phyloP scores from a whole-genome alignment of 2,797 vertebrate genomes.

The Melanotaenia trifasciata region DNA sequence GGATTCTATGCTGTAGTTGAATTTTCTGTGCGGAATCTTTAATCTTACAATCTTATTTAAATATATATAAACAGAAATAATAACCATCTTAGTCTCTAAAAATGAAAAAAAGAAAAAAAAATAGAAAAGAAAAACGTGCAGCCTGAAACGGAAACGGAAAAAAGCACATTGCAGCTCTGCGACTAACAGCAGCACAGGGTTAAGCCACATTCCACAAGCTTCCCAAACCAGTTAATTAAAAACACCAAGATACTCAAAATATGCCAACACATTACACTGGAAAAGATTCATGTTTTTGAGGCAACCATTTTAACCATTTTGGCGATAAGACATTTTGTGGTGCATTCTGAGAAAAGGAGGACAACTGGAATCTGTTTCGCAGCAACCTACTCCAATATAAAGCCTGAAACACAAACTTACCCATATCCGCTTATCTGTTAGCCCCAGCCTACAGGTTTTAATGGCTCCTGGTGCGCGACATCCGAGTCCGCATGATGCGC shows the following conservation, averaged over 20 bases:
- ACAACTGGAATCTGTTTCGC: slow-evolving; percentile 6
- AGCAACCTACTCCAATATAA: slow-evolving; percentile 21
- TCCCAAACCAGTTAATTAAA: slow-evolving; percentile 34
- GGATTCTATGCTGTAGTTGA: not conserved
- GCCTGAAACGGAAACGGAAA: slow-evolving; percentile 30
- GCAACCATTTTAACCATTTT: slow-evolving; percentile 6
- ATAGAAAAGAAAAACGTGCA: slow-evolving; percentile 11
- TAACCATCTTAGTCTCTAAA: slow-evolving; percentile 21
- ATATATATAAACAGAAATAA: not conserved
- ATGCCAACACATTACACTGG: slow-evolving; percentile 4
- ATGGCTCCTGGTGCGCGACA: slow-evolving; percentile 78
- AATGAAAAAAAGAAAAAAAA: not conserved
- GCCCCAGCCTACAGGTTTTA: slow-evolving; percentile 83
- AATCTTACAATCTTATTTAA: not conserved
- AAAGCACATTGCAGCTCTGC: slow-evolving; percentile 66
- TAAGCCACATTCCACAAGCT: slow-evolving; percentile 57
- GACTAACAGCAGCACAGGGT: slow-evolving; percentile 52
- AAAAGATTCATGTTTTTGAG: slow-evolving; percentile 5
- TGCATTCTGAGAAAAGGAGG: slow-evolving; percentile 9
- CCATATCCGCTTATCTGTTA: slow-evolving; percentile 82
- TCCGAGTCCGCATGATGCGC: slow-evolving; percentile 83
- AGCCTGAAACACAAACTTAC: slow-evolving; percentile 71
- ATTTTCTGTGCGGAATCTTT: slow-evolving; percentile 17
- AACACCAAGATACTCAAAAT: not conserved
- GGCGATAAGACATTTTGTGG: slow-evolving; percentile 8